Base-by-base conservation (phyloP, 2,888 invertebrate species). In the Melolontha melolontha region DNA sequence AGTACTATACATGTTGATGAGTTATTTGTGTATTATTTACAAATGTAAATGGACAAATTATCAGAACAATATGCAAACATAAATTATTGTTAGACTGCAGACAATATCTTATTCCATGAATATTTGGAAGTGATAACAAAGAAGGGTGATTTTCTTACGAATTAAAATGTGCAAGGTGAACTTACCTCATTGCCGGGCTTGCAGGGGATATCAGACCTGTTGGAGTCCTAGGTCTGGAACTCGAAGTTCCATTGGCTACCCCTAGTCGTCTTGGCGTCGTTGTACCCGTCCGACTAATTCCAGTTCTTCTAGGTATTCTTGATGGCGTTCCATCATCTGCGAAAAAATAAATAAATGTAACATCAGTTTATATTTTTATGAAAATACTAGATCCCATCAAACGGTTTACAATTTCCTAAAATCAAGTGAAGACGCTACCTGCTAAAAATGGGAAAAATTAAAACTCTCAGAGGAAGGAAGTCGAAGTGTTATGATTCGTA, bases 281-380 rank as follows among this genome's bases (percentile, higher is more conserved):
- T 12, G 67, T 63, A 7, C 72, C 72, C 34, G 79, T 80, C 41
- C 80, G 78, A 68, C 90, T 90, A 27, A 89, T 87, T 47, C 88
- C 86, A 5, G 87, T 84, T 80, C 91, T 90, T 82, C 92, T 89
- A 70, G 95, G 95, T 82, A 94, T 94, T 80, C 94, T 91, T 73
- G 94, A 92, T 71, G 91, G 93, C 50, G 93, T 93, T 52, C 89
- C 90, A 78, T 92, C 92, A 81, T 93, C 92, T 92, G 72, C 5
- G n/a, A n/a, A 70, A 69, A 66, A 67, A 63, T 8, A 50, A 55
- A 62, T 27, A 41, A 51, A 66, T 22, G 22, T 22, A 22, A n/a
- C 6, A 69, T 14, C 55, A 40, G 62, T 49, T 10, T 42, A 65
- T n/a, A 8, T 4, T 52, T 16, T 16, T 16, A 7, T 8, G 5